Evolutionary conservation across 1,140 invertebrate genomes (phyloP), one percentile per base, ranked within the genome.

Genomic region (Brachystomella parvula): DNA sequence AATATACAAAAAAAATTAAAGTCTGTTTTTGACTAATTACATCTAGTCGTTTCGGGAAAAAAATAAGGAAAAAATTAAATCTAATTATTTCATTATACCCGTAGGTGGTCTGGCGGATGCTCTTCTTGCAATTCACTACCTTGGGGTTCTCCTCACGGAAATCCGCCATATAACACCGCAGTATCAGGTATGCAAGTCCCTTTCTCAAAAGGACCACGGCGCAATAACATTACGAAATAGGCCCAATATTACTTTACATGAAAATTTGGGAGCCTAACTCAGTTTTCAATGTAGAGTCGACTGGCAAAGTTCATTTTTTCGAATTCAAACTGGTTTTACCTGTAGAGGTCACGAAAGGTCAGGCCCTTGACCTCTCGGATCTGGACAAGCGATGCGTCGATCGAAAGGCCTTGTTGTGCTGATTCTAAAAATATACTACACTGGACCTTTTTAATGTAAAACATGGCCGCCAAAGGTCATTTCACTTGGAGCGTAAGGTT

Each of bases 91-190:
- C 9, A 35, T 61, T 61, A n/a, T 61, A 33, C 15, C 26, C 24
- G 19, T 28, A 63, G 60, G 61, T 49, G 64, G 66, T 61, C 64
- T 71, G 44, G 56, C 65, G 1, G 94, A 98, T 78, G 92, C 94
- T 1, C 79, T 98, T 47, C 81, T 98, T 2, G 97, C 96, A 77
- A 90, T 98, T 75, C 94, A 97, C 78, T 97, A 96, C 77, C 82
- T 95, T 65, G 92, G 93, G 56, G 89, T 98, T 33, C 84, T 98
- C 64, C 79, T 98, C 33, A 85, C 98, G 71, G 92, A 97, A 80
- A 84, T 98, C 70, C 83, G 94, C 47, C 94, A 96, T 75, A 78
- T 94, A 63, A 89, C 94, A 74, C 88, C 92, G 2, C 84, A 85
- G 56, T 98, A 90, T 80, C 93, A 91, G 76, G 83, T 98, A 35